Conservation (phyloP, 1,140 invertebrate species). For the Drosophila busckii region DNA sequence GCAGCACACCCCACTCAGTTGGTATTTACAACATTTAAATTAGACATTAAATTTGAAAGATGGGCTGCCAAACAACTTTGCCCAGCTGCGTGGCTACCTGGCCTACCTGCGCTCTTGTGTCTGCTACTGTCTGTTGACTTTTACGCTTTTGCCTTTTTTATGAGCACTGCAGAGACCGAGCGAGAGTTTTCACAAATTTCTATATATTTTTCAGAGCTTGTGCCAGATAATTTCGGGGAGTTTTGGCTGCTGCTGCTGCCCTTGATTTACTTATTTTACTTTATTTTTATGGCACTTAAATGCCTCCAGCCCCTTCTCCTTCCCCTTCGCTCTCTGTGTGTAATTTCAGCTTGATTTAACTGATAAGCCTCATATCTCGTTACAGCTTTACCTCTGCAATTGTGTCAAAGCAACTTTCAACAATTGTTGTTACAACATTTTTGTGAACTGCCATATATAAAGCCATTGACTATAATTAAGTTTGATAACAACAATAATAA, state of each 20-base stretch:
- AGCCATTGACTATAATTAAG: conserved; percentile 54
- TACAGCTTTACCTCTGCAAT: background rate
- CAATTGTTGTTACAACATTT: conserved; percentile 17
- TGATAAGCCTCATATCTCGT: conserved; percentile 56
- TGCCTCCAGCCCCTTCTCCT: conserved; percentile 14
- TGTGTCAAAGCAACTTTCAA: conserved; percentile 6
- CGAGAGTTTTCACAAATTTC: no score
- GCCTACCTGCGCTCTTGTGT: conserved; percentile 9
- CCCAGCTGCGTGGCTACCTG: conserved; percentile 7
- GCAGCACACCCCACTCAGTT: conserved; percentile 11
- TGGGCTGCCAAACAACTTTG: conserved; percentile 65
- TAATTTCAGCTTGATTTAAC: conserved; percentile 53
- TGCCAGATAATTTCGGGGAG: conserved; percentile 56
- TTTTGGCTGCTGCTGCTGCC: conserved; percentile 8
- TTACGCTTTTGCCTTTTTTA: conserved; percentile 17
- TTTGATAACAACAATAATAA: no score
- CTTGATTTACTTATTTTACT: conserved; percentile 75
- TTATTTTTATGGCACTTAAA: conserved; percentile 68
- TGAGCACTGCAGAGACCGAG: no score
- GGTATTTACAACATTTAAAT: conserved; percentile 76
- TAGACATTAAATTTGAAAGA: conserved; percentile 77
- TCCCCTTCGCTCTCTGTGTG: conserved; percentile 44
- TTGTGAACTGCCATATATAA: conserved; percentile 38
- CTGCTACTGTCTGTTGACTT: conserved; percentile 1
- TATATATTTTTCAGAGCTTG: conserved; percentile 45